Conservation (phyloP, 2,888 invertebrate genomes). For the Sycophila texana region DNA sequence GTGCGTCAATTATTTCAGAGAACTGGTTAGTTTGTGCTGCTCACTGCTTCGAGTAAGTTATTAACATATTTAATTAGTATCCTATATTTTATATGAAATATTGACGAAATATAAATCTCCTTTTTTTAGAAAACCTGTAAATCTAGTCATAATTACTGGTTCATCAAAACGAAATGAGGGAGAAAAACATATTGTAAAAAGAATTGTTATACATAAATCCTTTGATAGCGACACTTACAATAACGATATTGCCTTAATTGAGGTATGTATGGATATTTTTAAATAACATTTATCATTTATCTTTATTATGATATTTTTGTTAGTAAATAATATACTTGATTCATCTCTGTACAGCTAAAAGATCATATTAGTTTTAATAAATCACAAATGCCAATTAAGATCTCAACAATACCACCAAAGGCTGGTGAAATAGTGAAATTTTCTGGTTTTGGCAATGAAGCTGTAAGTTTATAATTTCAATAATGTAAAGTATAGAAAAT, state of each 20-base stretch:
- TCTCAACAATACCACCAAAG: background rate
- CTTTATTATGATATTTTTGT: too few relatives aligned
- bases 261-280: background rate
- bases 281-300: too few relatives aligned
- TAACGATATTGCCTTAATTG: conserved; percentile 25
- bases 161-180: background rate
- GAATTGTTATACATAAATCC: background rate
- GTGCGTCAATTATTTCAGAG: conserved; percentile 3
- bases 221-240: background rate
- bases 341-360: background rate
- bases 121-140: background rate
- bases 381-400: background rate
- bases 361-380: background rate
- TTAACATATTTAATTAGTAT: too few relatives aligned
- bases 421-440: background rate
- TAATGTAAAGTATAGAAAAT: too few relatives aligned
- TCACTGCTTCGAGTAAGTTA: conserved; percentile 26
- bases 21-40: conserved; percentile 10
- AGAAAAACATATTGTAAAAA: background rate
- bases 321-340: too few relatives aligned
- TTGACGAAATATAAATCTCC: background rate
- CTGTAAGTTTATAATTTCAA: background rate
- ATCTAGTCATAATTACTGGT: background rate
- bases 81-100: too few relatives aligned
- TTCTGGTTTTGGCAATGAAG: conserved; percentile 4